Evolutionary conservation across 2,888 invertebrate species (phyloP).

Genomic region (Agrochola lota): DNA sequence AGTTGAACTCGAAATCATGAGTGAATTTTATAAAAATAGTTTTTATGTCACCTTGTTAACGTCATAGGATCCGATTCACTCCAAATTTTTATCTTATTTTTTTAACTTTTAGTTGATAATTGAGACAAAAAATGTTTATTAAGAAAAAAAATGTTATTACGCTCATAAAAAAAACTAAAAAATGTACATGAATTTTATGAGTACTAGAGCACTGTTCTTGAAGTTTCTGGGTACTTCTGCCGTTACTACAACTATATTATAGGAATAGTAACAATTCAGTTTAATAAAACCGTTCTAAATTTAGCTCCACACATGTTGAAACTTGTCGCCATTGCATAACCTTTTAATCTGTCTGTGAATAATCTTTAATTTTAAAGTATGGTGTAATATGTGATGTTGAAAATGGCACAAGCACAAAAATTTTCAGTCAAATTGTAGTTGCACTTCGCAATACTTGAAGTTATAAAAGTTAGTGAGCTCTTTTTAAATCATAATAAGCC

Average conservation of each 20-base stretch:
- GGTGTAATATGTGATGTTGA: slow-evolving; percentile 9
- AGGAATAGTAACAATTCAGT: neutral
- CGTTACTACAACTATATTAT: neutral
- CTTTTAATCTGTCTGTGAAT: slow-evolving; percentile 12
- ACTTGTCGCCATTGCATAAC: slow-evolving; percentile 49
- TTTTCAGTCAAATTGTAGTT: neutral
- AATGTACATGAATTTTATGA: too few species aligned
- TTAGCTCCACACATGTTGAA: slow-evolving; percentile 45
- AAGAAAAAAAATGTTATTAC: neutral
- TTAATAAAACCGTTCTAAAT: slow-evolving; percentile 32
- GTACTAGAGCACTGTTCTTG: slow-evolving; percentile 21
- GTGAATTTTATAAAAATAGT: slow-evolving; percentile 16
- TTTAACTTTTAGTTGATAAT: neutral
- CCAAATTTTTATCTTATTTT: neutral
- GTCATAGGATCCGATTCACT: neutral
- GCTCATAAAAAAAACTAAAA: neutral
- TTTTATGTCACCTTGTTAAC: slow-evolving; percentile 26
- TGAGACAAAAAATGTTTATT: neutral
- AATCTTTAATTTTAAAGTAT: slow-evolving; percentile 22
- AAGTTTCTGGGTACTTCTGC: slow-evolving; percentile 24
- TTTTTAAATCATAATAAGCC: neutral
- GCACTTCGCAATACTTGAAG: neutral
- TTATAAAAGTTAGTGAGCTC: neutral
- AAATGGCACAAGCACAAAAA: neutral
- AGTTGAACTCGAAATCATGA: slow-evolving; percentile 30